A percentile compares a stretch with the other conserved stretches of the same genome.
Evolutionary conservation across 1,140 invertebrate genomes (phyloP).

Genomic region (Telenomus remus): DNA sequence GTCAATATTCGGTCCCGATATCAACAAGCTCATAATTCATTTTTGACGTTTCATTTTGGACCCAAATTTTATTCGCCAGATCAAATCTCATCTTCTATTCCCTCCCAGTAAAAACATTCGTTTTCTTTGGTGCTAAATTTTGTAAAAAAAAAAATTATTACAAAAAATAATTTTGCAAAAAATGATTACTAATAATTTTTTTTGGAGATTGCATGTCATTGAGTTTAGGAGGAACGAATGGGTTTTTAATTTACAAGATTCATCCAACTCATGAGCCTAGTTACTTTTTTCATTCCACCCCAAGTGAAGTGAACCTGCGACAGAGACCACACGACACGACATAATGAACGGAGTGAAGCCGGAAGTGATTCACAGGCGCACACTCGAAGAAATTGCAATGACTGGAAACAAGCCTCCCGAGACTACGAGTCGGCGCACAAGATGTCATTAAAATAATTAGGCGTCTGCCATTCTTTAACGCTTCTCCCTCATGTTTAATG

Average conservation of each 20-base stretch:
- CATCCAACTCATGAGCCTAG: no score
- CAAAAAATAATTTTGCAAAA: no score
- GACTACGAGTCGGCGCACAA: conserved; percentile 22
- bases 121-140: no score
- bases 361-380: conserved; percentile 28
- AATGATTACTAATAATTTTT: no score
- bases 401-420: conserved; percentile 28
- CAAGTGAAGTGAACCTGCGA: not conserved
- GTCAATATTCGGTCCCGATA: conserved; percentile 6
- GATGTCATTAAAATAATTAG: conserved; percentile 58
- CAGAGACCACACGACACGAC: conserved; percentile 5
- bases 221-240: no score
- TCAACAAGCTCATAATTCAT: no score
- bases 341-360: conserved; percentile 18
- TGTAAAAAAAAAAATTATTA: no score
- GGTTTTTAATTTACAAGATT: no score
- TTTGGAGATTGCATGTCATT: no score
- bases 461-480: conserved; percentile 39
- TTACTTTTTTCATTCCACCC: no score
- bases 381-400: conserved; percentile 47
- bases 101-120: no score
- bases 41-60: not conserved
- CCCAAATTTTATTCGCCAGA: not conserved
- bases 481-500: conserved; percentile 36
- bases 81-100: no score